Evolutionary conservation across 1,140 invertebrate species (phyloP), one percentile per base, ranked within the genome.

Genomic region (Fopius arisanus): DNA sequence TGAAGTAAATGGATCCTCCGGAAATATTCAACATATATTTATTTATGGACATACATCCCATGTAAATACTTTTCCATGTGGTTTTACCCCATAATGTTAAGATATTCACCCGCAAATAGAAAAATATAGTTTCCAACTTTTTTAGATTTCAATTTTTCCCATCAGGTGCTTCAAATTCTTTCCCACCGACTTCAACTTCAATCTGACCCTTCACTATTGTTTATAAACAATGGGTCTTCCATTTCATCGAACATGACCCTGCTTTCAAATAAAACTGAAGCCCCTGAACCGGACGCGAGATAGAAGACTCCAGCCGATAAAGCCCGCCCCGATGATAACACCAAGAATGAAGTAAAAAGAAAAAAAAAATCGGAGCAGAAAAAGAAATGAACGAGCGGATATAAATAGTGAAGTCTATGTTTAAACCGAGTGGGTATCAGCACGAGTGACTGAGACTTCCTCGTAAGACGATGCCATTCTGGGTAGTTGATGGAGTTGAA

Each of bases 401-500:
- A 48, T 48, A 48, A 48, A 48, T 48, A 48, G 43, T 48, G 1
- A 48, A 48, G 43, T 48, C 43, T 48, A 48, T 48, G 43, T 48
- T 48, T 48, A 48, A 48, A 48, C 43, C 43, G 16, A 48, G 43
- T 48, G 43, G 43, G 43, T 48, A 48, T 48, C 43, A 48, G 43
- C 43, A 48, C 43, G 43, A 48, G 43, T 48, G 10, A 48, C 43
- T 48, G 43, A 48, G 16, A 48, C 43, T 48, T 48, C 43, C 43
- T 48, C 43, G 43, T 48, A 48, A 48, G 43, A 48, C 43, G 43
- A 48, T 48, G 43, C 43, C 43, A 48, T 48, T 48, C 43, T 19
- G 43, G 43, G 43, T 48, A 48, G 43, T 48, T 48, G 43, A 48
- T 48, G 43, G 43, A 48, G 43, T n/a, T 48, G 43, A 48, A 48